Percentiles rank a stretch among this genome's conserved stretches.
phyloP scores from a whole-genome alignment of 2,797 vertebrate species.

The Carduelis carduelis region DNA sequence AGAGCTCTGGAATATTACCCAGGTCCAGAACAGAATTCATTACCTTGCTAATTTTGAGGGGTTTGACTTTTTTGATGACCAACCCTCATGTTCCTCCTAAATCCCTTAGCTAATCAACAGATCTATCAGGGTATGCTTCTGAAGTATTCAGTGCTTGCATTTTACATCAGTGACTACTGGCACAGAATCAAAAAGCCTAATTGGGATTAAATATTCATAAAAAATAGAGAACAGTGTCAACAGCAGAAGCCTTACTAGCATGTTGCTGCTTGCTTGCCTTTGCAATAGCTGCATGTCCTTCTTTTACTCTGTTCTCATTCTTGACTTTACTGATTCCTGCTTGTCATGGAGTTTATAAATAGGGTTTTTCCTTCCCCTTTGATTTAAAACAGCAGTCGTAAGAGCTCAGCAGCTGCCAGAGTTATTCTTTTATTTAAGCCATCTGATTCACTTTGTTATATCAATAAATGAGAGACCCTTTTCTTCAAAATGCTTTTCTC shows the following conservation, averaged over 20 bases:
- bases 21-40: not conserved
- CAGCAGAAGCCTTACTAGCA: not conserved
- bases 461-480: slow-evolving; percentile 11
- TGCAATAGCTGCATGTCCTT: not conserved
- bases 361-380: not conserved
- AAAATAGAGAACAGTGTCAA: not conserved
- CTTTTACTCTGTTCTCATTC: not conserved
- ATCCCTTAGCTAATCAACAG: not conserved
- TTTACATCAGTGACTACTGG: not conserved
- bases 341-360: not conserved
- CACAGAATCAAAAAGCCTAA: not conserved
- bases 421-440: slow-evolving; percentile 5
- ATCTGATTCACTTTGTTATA: slow-evolving; percentile 1
- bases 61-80: not conserved
- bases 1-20: not conserved
- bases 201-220: not conserved
- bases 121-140: not conserved
- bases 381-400: not conserved
- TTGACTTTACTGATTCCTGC: not conserved
- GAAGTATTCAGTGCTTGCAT: not conserved
- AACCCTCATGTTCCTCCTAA: not conserved
- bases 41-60: not conserved
- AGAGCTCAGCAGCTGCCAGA: not conserved
- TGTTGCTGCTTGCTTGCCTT: not conserved
- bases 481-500: not conserved